Evolutionary conservation across 2,888 invertebrate species (phyloP).

Genomic region (Aphrophora alni): DNA sequence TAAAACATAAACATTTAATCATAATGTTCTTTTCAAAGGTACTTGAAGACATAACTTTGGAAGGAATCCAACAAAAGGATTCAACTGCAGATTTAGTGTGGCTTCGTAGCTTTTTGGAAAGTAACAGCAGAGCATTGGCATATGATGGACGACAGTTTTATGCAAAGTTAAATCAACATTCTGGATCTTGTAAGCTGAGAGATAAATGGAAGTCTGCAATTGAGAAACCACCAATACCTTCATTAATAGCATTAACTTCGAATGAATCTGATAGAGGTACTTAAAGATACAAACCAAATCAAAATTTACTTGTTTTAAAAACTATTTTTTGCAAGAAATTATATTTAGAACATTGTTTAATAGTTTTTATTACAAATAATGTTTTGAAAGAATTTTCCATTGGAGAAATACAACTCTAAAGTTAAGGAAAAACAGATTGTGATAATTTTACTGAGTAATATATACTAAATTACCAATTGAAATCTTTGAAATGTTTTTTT

Average conservation of each 20-base stretch:
- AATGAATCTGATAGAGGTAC: neutral
- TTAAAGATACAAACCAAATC: too few species aligned
- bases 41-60: conserved; percentile 75
- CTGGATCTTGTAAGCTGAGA: conserved; percentile 19
- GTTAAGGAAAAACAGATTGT: too few species aligned
- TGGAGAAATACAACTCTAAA: too few species aligned
- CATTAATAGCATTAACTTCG: conserved; percentile 4
- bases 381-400: too few species aligned
- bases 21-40: conserved; percentile 55
- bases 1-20: too few species aligned
- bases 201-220: conserved; percentile 20
- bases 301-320: too few species aligned
- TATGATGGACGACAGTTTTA: conserved; percentile 86
- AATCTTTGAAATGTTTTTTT: too few species aligned
- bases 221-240: conserved; percentile 23
- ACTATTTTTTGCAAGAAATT: too few species aligned
- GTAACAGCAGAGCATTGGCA: conserved; percentile 73
- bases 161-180: conserved; percentile 63
- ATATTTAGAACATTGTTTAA: too few species aligned
- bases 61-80: conserved; percentile 44
- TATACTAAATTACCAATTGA: too few species aligned
- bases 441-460: too few species aligned
- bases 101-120: conserved; percentile 73
- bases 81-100: conserved; percentile 61
- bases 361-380: too few species aligned